Conservation (phyloP, 2,888 invertebrate genomes). For the Hecatera dysodea region DNA sequence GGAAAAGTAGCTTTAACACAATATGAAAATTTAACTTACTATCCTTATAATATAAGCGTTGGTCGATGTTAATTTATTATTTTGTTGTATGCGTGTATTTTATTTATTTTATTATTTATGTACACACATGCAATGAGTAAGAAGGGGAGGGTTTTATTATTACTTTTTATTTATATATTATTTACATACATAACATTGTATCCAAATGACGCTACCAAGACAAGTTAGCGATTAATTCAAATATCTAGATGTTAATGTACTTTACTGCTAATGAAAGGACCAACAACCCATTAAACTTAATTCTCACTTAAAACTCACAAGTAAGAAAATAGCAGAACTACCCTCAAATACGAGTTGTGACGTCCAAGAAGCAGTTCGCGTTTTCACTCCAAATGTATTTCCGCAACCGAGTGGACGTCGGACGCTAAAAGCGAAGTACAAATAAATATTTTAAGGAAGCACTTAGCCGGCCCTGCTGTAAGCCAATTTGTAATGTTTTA, state of each 20-base stretch:
- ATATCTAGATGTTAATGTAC: neutral
- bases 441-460: slow-evolving; percentile 75
- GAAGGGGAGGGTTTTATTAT: too few species aligned
- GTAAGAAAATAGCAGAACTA: slow-evolving; percentile 10
- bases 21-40: too few species aligned
- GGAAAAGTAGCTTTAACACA: too few species aligned
- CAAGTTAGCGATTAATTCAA: neutral
- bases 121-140: too few species aligned
- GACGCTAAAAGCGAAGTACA: slow-evolving; percentile 75
- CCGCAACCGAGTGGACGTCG: slow-evolving; percentile 72
- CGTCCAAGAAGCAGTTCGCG: slow-evolving; percentile 48
- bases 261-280: too few species aligned
- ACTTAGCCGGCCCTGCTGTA: slow-evolving; percentile 68
- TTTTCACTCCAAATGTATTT: slow-evolving; percentile 66
- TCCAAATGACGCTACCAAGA: too few species aligned
- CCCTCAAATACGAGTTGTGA: slow-evolving; percentile 27
- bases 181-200: too few species aligned
- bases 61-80: too few species aligned
- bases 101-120: too few species aligned
- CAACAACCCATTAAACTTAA: neutral
- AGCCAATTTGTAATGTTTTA: slow-evolving; percentile 69
- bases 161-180: too few species aligned
- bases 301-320: slow-evolving; percentile 5
- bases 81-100: too few species aligned
- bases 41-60: too few species aligned